Percentiles rank a stretch among this genome's conserved stretches.
Evolutionary conservation across 2,113 vertebrate genomes (phyloP).

Genomic region (Ploceus nigricollis): DNA sequence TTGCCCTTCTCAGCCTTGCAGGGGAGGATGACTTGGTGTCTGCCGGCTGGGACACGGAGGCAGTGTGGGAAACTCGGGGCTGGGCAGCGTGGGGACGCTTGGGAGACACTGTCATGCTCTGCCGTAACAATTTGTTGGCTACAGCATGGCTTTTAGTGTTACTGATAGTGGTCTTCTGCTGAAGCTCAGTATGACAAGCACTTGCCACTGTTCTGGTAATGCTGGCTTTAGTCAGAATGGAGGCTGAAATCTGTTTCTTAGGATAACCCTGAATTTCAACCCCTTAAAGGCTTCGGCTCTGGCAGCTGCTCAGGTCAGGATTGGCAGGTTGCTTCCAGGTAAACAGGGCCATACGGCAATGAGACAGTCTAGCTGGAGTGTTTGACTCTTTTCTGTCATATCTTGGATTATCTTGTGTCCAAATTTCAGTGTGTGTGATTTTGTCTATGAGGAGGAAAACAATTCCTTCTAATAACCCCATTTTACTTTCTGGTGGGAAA

Average conservation of each 20-base stretch:
- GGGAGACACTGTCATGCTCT: background rate
- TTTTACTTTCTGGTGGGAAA: background rate
- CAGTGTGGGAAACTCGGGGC: background rate
- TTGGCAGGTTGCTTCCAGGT: background rate
- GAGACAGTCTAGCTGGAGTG: background rate
- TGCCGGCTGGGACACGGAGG: background rate
- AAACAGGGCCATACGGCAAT: accelerated
- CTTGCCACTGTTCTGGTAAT: accelerated
- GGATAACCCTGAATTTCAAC: background rate
- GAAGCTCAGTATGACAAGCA: background rate
- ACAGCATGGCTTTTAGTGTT: background rate
- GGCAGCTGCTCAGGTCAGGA: background rate
- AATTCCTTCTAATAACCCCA: background rate
- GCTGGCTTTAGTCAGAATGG: background rate
- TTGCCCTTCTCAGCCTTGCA: conserved; percentile 54
- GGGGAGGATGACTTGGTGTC: conserved; percentile 32
- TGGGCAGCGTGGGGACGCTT: background rate
- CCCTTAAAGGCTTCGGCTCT: background rate
- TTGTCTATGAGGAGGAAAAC: background rate
- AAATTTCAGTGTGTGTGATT: background rate
- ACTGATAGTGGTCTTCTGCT: background rate
- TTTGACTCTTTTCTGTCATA: background rate
- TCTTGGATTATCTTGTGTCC: background rate
- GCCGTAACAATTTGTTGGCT: background rate
- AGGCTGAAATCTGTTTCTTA: background rate